Evolutionary conservation across 1,140 invertebrate species (phyloP).

Genomic region (Rhagoletis zephyria): DNA sequence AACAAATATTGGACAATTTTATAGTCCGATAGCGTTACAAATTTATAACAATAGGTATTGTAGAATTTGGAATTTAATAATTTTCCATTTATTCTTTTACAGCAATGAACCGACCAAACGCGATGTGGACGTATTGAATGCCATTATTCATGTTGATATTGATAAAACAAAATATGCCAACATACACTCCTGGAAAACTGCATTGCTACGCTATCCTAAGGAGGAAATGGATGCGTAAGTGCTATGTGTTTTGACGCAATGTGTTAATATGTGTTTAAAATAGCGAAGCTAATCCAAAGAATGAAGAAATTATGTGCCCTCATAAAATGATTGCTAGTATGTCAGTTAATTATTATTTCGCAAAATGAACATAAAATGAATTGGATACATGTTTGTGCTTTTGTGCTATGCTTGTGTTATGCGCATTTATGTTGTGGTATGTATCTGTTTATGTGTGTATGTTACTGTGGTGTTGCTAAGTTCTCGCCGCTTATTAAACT

Average conservation of each 20-base stretch:
- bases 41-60: too few relatives aligned
- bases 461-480: not conserved
- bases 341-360: not conserved
- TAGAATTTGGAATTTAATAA: too few relatives aligned
- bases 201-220: slow-evolving; percentile 75
- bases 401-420: not conserved
- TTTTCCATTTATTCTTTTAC: slow-evolving; percentile 52
- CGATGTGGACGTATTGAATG: slow-evolving; percentile 81
- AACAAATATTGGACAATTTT: too few relatives aligned
- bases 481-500: not conserved
- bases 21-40: too few relatives aligned
- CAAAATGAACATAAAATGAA: not conserved
- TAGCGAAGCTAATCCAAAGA: not conserved
- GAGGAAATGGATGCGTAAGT: slow-evolving; percentile 76
- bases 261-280: not conserved
- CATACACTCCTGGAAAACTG: slow-evolving; percentile 80
- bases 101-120: slow-evolving; percentile 80
- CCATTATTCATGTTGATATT: slow-evolving; percentile 75
- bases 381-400: not conserved
- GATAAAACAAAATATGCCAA: slow-evolving; percentile 77
- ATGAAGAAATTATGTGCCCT: not conserved
- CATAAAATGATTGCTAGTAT: not conserved
- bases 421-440: not conserved
- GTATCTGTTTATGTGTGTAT: not conserved
- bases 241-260: not conserved